These are phyloP conservation scores for Peromyscus nudipes DNA, from an alignment of 2,797 vertebrate genomes.

Conservation along the genomic window DNA sequence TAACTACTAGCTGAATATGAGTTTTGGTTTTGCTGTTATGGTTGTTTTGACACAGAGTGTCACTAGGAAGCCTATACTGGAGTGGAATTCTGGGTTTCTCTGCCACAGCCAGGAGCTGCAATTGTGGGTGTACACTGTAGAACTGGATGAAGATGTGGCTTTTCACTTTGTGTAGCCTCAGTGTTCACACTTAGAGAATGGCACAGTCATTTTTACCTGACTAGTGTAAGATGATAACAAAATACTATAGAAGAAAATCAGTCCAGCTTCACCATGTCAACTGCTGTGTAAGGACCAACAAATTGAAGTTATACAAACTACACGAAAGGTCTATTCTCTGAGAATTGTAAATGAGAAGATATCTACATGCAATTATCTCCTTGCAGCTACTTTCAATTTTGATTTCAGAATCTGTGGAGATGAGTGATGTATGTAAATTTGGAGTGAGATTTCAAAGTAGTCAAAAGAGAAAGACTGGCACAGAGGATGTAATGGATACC, in stretches of 20 bases:
- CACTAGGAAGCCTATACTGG: neutral
- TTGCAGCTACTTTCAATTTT: conserved; percentile 12
- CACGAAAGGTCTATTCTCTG: neutral
- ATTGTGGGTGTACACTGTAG: too few species aligned
- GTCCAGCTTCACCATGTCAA: neutral
- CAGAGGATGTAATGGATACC: neutral
- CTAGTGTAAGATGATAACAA: conserved; percentile 14
- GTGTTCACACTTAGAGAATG: neutral
- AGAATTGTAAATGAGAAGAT: conserved; percentile 7
- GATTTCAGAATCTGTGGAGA: conserved; percentile 9
- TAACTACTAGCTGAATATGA: neutral
- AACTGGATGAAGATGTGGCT: neutral
- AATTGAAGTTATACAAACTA: neutral
- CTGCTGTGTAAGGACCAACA: neutral
- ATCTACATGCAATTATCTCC: neutral
- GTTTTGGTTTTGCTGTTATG: neutral
- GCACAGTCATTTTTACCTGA: neutral
- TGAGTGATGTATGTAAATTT: neutral
- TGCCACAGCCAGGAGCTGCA: neutral
- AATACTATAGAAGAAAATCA: neutral
- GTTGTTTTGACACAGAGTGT: neutral
- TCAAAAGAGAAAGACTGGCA: neutral
- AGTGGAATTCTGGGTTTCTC: neutral
- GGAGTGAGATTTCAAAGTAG: neutral
- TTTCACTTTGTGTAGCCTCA: neutral